Percentiles rank a stretch among this genome's conserved stretches.
phyloP scores from a whole-genome alignment of 1,140 invertebrate genomes.

The Solen grandis region DNA sequence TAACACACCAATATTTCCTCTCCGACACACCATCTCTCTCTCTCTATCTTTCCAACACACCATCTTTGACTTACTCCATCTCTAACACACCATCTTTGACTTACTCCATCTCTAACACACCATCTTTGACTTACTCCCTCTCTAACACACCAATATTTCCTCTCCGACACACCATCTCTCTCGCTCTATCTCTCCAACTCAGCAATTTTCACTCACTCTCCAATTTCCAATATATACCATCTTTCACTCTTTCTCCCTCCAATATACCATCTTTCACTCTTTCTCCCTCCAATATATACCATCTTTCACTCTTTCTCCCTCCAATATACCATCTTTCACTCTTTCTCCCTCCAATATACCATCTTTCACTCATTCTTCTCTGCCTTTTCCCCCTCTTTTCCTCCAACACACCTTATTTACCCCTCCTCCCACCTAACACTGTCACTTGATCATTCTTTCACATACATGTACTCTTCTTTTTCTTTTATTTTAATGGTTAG shows the following conservation, averaged over 20 bases:
- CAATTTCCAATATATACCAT: slow-evolving; percentile 8
- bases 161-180: background rate
- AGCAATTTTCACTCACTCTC: background rate
- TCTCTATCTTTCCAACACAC: background rate
- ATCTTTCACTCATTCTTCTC: background rate
- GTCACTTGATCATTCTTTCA: background rate
- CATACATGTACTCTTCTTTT: no score
- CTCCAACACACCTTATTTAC: background rate
- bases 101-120: slow-evolving; percentile 5
- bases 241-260: slow-evolving; percentile 10
- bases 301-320: slow-evolving; percentile 4
- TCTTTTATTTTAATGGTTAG: no score
- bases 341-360: slow-evolving; percentile 1
- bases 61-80: background rate
- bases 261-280: slow-evolving; percentile 7
- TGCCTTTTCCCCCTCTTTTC: background rate
- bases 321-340: slow-evolving; percentile 12
- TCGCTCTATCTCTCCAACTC: background rate
- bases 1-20: background rate
- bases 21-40: background rate
- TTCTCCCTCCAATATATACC: background rate
- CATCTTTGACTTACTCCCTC: background rate
- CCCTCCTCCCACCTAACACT: background rate
- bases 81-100: slow-evolving; percentile 10
- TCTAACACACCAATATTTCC: background rate